Evolutionary conservation across 1,140 invertebrate genomes (phyloP).

Genomic region (Pogonomyrmex barbatus): DNA sequence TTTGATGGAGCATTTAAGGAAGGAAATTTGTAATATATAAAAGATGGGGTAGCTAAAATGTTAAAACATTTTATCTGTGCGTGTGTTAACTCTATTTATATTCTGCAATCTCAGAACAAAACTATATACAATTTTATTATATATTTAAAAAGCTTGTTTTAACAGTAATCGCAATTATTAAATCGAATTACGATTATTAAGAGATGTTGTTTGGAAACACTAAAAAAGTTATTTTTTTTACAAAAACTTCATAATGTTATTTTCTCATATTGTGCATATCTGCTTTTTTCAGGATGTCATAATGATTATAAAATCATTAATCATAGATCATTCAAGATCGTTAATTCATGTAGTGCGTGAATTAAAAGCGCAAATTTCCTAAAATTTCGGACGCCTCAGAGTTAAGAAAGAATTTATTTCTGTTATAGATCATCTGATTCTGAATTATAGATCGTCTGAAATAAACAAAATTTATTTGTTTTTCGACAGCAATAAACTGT

Average conservation of each 20-base stretch:
- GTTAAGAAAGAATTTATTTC: background rate
- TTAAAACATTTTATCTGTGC: background rate
- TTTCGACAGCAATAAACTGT: slow-evolving; percentile 49
- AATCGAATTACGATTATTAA: background rate
- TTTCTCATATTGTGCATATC: background rate
- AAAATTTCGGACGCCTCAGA: background rate
- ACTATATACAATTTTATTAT: slow-evolving; percentile 12
- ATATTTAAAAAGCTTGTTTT: background rate
- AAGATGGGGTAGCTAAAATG: background rate
- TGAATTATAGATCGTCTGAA: slow-evolving; percentile 27
- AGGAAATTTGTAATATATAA: slow-evolving; percentile 1
- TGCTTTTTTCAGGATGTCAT: background rate
- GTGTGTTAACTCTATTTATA: background rate
- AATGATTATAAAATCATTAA: background rate
- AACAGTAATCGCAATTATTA: background rate
- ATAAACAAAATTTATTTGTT: slow-evolving; percentile 54
- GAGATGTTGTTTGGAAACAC: background rate
- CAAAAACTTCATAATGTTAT: background rate
- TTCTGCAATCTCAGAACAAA: background rate
- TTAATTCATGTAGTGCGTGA: background rate
- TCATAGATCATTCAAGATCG: background rate
- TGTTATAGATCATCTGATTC: background rate
- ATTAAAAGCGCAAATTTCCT: background rate
- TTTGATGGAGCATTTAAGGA: background rate
- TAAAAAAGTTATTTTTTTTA: background rate